Base-by-base conservation (phyloP, 1,140 invertebrate species). In the Megalopta genalis region DNA sequence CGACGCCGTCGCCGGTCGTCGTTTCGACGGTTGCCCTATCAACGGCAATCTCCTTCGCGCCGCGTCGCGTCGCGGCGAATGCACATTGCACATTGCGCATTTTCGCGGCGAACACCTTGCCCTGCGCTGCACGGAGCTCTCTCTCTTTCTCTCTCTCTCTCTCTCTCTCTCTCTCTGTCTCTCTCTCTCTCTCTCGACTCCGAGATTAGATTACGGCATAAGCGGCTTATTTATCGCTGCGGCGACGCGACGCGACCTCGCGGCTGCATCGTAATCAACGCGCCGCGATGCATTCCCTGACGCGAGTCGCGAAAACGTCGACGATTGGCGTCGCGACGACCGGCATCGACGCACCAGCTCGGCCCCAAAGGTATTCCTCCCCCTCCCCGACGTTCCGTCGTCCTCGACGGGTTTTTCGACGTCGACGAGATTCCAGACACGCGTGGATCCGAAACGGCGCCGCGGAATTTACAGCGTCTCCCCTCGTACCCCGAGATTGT, bases 181-280 rank as follows among this genome's bases (percentile, higher is more conserved):
- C n/a, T n/a, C n/a, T n/a, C n/a, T n/a, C n/a, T n/a, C n/a, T n/a
- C n/a, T n/a, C 57, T 39, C 54, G 60, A 39, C 49, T 69, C 25
- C 42, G 32, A 75, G 71, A 87, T 87, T 84, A 84, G 82, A 87
- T 87, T 86, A 87, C 71, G 66, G 65, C 77, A 73, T 87, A 84
- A 87, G 85, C 71, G 71, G 84, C 72, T 87, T 87, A 86, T 87
- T 87, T 87, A 84, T 87, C 81, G 78, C 82, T 62, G 73, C 25
- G 73, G 39, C 66, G 72, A 59, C 57, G 63, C 57, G 16, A 7
- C 42, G 42, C 42, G 52, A 16, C 81, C 71, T 83, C 57, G 70
- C 57, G 25, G 77, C 46, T 62, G 63, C 14, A 27, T 39, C 69
- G 80, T 68, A 70, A 86, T 80, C 73, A 85, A 49, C 71, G 16